phyloP scores from a whole-genome alignment of 2,113 vertebrate species.

The Saguinus midas region DNA sequence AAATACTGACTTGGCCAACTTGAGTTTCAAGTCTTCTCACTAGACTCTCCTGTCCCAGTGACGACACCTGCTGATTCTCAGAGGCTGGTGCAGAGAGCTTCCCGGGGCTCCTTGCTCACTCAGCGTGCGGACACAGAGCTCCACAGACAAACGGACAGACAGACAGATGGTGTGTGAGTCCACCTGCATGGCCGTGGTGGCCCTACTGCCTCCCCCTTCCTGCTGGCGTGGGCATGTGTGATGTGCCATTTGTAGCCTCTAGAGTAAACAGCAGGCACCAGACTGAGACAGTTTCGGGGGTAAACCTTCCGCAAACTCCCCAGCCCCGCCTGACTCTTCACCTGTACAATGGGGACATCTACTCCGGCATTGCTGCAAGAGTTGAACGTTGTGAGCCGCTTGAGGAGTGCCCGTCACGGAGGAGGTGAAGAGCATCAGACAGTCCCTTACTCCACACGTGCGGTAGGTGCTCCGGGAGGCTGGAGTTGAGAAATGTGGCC shows the following conservation, averaged over 20 bases:
- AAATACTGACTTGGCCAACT: not conserved
- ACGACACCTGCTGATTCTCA: not conserved
- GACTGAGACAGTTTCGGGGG: accelerated
- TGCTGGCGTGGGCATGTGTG: not conserved
- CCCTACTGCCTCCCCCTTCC: accelerated
- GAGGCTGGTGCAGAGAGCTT: not conserved
- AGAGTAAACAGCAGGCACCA: not conserved
- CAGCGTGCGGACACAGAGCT: not conserved
- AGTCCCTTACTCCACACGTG: accelerated
- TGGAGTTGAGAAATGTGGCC: too few species aligned
- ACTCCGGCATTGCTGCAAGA: accelerated
- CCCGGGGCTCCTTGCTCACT: not conserved
- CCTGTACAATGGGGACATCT: accelerated
- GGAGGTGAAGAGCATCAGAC: accelerated
- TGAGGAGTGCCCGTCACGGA: too few species aligned
- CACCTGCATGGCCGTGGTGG: accelerated
- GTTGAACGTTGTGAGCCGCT: too few species aligned
- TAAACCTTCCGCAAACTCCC: accelerated
- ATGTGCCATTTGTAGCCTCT: accelerated
- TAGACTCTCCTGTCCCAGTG: not conserved
- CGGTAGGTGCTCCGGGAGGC: accelerated
- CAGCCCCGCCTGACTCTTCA: not conserved
- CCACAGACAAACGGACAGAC: accelerated
- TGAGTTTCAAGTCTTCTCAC: not conserved
- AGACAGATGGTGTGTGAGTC: accelerated